Base-by-base conservation (phyloP, 37 sponge, comb jelly and placozoan genomes). In the Agelas oroides region DNA sequence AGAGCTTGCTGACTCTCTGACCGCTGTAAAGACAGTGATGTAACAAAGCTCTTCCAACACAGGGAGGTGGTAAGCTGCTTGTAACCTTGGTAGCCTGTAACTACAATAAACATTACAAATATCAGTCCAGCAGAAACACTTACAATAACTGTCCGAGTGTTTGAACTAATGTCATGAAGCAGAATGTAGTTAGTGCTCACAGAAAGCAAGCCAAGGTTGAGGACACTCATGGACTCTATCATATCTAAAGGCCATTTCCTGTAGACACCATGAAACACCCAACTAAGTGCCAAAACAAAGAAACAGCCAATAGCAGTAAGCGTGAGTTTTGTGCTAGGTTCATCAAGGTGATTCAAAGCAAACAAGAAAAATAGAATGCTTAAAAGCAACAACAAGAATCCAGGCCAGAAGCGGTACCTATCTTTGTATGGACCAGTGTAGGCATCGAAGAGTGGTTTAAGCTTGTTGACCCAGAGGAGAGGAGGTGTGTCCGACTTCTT, bases 391-490 rank as follows among this genome's bases (percentile, higher is more conserved):
- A 81, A 71, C 13, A 68, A 56, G 0, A 81, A 53, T 25, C 81
- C 81, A 24, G 81, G 33, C 81, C 81, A 81, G 33, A 53, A 68
- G 0, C 65, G 39, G 59, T 30, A 81, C 30, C 17, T 32, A 27
- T 62, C 70, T 33, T 81, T 81, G 59, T 81, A 81, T 11, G 81
- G 81, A 31, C 52, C 69, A 25, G 24, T 69, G 36, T 70, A 81
- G 39, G 81, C 70, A 66, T 81, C 81, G 46, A 68, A 55, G 52
- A 68, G 38, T 21, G 65, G 70, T 36, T 64, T 66, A 2, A 63
- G 46, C 23, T 28, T 21, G n/a, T 71, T 71, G 23, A 71, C 53
- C 73, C 73, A 71, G 73, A 21, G 53, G 27, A 71, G 37, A n/a
- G 5, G 53, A 19, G 23, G 33, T 39, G 17, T 19, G 21, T 17